Evolutionary conservation across 2,797 vertebrate species (phyloP).

Genomic region (Pangasius larnaudii): DNA sequence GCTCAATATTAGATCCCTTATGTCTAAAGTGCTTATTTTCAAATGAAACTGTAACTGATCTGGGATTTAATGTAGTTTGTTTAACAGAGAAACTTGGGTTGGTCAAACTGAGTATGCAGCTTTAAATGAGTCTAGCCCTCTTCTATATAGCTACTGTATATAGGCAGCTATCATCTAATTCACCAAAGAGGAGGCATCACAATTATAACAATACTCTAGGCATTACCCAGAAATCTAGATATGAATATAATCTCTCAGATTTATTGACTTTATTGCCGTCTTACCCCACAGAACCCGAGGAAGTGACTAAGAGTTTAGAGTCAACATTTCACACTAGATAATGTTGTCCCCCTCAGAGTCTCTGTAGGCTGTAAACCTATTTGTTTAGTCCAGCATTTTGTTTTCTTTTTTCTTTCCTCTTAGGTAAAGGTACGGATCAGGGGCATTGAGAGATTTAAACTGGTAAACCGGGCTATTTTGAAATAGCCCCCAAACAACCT

Average conservation of each 20-base stretch:
- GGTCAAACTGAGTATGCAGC: not conserved
- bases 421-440: not conserved
- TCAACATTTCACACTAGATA: not conserved
- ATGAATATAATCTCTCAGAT: not conserved
- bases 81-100: not conserved
- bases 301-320: not conserved
- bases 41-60: not conserved
- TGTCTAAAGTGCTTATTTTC: slow-evolving; percentile 1
- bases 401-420: not conserved
- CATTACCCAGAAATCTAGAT: not conserved
- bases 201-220: not conserved
- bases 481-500: too few relatives aligned
- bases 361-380: not conserved
- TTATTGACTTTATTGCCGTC: not conserved
- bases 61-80: not conserved
- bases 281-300: not conserved
- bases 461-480: not conserved
- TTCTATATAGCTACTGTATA: not conserved
- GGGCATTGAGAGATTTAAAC: not conserved
- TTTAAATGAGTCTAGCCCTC: not conserved
- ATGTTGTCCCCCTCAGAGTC: not conserved
- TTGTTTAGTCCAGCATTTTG: not conserved
- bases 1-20: not conserved
- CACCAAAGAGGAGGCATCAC: not conserved
- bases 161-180: not conserved